Conservation (phyloP, 2,888 invertebrate species). For the Athalia circularis region DNA sequence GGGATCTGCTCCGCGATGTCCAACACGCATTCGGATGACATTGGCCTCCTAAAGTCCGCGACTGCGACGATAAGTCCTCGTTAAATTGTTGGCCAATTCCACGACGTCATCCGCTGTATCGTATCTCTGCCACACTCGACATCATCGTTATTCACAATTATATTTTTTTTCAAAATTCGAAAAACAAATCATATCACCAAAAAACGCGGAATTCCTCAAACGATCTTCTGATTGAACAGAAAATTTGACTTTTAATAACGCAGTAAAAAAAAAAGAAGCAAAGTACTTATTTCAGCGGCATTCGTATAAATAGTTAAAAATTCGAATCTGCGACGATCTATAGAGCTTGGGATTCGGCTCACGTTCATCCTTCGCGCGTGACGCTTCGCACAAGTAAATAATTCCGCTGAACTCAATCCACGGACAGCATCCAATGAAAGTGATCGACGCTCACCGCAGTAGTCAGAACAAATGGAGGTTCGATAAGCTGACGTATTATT, state of each 20-base stretch:
- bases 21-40: constrained; percentile 62
- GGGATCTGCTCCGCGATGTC: constrained; percentile 38
- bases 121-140: not conserved
- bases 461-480: not conserved
- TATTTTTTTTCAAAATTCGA: not conserved
- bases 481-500: too few species aligned
- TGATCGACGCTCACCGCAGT: constrained; percentile 31
- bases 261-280: too few species aligned
- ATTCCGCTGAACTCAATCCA: constrained; percentile 63
- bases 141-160: constrained; percentile 32
- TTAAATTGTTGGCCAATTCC: constrained; percentile 23
- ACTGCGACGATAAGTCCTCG: constrained; percentile 24
- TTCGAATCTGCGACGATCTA: constrained; percentile 34
- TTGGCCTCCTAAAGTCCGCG: constrained; percentile 66
- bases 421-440: constrained; percentile 62
- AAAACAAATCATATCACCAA: not conserved
- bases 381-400: constrained; percentile 64
- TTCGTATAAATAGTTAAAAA: too few species aligned
- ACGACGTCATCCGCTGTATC: constrained; percentile 19
- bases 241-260: too few species aligned
- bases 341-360: constrained; percentile 35
- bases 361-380: constrained; percentile 58
- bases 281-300: too few species aligned
- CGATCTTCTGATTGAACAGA: too few species aligned
- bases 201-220: too few species aligned